Evolutionary conservation across 2,888 invertebrate genomes (phyloP).

Genomic region (Lycophotia porphyrea): DNA sequence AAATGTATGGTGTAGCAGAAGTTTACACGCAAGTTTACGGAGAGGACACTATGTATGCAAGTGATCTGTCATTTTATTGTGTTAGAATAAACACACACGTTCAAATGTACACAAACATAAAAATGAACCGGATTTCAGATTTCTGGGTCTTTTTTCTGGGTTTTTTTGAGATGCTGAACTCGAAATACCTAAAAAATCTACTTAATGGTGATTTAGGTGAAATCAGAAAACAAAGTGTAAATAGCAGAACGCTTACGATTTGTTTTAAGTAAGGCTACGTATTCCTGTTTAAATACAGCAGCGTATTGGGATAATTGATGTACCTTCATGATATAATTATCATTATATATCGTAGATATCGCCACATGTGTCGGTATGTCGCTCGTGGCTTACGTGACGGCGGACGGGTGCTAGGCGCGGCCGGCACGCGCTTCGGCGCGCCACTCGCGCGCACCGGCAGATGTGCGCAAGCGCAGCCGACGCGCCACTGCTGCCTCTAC

Average conservation of each 20-base stretch:
- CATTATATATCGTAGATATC: background rate
- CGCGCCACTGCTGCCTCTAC: slow-evolving; percentile 68
- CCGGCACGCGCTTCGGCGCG: slow-evolving; percentile 65
- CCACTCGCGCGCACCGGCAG: slow-evolving; percentile 81
- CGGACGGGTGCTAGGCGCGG: slow-evolving; percentile 67
- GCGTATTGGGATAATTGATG: background rate
- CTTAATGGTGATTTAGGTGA: background rate
- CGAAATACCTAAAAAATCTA: background rate
- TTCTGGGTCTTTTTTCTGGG: background rate
- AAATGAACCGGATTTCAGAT: background rate
- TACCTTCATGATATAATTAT: background rate
- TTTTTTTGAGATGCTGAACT: background rate
- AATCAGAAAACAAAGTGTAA: background rate
- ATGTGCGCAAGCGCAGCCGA: slow-evolving; percentile 80
- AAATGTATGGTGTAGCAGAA: slow-evolving; percentile 27
- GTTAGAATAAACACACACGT: background rate
- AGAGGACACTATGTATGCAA: slow-evolving; percentile 11
- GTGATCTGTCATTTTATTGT: slow-evolving; percentile 9
- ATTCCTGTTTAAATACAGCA: background rate
- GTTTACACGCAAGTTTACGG: slow-evolving; percentile 12
- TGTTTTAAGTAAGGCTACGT: background rate
- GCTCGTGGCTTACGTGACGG: slow-evolving; percentile 70
- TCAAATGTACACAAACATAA: background rate
- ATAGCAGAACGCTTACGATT: background rate
- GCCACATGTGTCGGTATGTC: slow-evolving; percentile 57